Percentiles rank a stretch among this genome's conserved stretches.
Conservation (phyloP, 2,888 invertebrate species). For the Ryuthela nishihirai region DNA sequence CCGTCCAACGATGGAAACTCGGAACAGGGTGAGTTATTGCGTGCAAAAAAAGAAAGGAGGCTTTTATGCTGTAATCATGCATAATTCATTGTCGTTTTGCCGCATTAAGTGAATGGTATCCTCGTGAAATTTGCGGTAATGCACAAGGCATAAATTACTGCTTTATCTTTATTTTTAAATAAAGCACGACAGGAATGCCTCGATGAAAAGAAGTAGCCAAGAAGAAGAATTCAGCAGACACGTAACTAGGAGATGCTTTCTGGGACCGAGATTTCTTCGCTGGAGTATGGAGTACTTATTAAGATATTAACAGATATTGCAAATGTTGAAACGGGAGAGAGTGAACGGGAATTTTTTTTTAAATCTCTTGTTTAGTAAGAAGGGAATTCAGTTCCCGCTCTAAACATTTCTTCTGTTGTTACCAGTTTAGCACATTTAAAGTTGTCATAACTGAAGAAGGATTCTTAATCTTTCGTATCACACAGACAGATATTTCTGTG, state of each 20-base stretch:
- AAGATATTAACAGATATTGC: conserved; percentile 37
- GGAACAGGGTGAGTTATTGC: conserved; percentile 3
- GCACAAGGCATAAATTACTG: conserved; percentile 33
- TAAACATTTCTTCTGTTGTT: too few species aligned
- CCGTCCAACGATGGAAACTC: too few species aligned
- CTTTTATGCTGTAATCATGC: conserved; percentile 36
- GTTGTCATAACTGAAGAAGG: too few species aligned
- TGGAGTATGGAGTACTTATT: conserved; percentile 34
- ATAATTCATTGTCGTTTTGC: conserved; percentile 34
- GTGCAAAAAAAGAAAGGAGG: conserved; percentile 4
- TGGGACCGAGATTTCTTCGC: conserved; percentile 12
- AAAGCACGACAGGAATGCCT: not conserved
- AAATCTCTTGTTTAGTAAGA: too few species aligned
- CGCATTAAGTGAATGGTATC: conserved; percentile 35
- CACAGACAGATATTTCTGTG: too few species aligned
- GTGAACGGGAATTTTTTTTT: too few species aligned
- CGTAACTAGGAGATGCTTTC: conserved; percentile 32
- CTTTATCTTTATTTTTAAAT: conserved; percentile 36
- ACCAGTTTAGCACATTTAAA: too few species aligned
- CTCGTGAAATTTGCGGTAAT: conserved; percentile 31
- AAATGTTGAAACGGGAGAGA: too few species aligned
- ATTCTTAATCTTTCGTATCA: too few species aligned
- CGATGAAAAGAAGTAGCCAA: conserved; percentile 2
- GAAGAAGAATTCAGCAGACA: conserved; percentile 19
- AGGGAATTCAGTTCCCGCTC: too few species aligned